These are phyloP conservation scores for Orestias chungarensis DNA, from an alignment of 2,797 vertebrate species.

Conservation along the genomic window DNA sequence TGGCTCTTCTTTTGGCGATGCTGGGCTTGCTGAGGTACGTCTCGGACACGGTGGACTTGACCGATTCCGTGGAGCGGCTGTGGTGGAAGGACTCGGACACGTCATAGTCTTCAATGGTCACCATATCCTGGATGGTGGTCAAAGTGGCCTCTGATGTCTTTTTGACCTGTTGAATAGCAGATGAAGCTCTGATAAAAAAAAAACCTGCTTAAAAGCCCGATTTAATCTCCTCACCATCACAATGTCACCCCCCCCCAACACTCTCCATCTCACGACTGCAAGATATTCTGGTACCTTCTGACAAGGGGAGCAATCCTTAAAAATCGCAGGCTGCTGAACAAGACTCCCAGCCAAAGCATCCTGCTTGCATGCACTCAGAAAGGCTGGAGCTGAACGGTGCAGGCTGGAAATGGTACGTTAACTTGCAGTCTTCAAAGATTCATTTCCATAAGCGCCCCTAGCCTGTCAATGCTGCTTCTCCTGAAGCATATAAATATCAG, in stretches of 20 bases:
- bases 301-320: constrained; percentile 33
- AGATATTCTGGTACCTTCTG: constrained; percentile 42
- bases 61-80: constrained; percentile 96
- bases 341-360: constrained; percentile 57
- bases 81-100: constrained; percentile 99
- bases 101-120: constrained; percentile 97
- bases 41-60: constrained; percentile 96
- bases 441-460: constrained; percentile 53
- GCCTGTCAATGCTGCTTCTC: constrained; percentile 46
- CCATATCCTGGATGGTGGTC: constrained; percentile 98
- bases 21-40: constrained; percentile 98
- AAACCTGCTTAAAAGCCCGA: constrained; percentile 17
- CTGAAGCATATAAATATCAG: constrained; percentile 42
- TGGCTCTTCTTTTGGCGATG: constrained; percentile 96
- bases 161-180: constrained; percentile 84
- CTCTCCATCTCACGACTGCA: constrained; percentile 9
- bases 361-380: constrained; percentile 51
- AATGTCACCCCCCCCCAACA: not conserved
- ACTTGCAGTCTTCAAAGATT: constrained; percentile 59
- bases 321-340: constrained; percentile 42
- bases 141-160: constrained; percentile 97
- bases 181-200: not conserved
- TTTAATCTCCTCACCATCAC: constrained; percentile 12
- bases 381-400: constrained; percentile 36
- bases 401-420: constrained; percentile 35